Conservation (phyloP, 2,113 vertebrate genomes). For the Myrmecophaga tridactyla region DNA sequence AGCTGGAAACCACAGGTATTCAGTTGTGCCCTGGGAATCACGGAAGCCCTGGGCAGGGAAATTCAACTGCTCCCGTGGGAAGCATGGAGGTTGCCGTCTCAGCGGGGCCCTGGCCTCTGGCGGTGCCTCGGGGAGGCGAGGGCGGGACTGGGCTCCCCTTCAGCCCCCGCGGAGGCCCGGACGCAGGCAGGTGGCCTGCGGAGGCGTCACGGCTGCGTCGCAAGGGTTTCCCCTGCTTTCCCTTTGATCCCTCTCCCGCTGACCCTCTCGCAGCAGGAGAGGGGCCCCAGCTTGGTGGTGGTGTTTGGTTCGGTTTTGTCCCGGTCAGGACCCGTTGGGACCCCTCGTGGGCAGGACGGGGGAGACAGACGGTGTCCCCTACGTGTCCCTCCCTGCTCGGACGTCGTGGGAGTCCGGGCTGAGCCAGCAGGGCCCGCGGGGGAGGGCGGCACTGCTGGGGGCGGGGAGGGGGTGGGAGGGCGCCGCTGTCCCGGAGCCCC, state of each 20-base stretch:
- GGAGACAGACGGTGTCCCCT: no score
- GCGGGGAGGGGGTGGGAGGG: no score
- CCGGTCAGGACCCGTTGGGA: background rate
- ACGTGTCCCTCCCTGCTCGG: background rate
- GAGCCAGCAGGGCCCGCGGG: no score
- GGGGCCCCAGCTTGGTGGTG: background rate
- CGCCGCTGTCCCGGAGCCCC: no score
- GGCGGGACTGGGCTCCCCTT: no score
- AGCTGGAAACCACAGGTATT: background rate
- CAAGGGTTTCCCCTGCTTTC: no score
- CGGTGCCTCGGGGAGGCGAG: no score
- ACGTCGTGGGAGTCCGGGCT: no score
- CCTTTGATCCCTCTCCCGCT: background rate
- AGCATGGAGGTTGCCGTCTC: background rate
- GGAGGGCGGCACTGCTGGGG: background rate
- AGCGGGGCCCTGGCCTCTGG: no score
- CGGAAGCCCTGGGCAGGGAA: background rate
- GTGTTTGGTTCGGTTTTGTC: background rate
- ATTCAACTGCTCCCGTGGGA: background rate
- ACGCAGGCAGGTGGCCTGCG: no score
- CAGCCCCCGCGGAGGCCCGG: no score
- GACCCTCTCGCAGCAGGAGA: background rate
- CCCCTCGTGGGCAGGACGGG: background rate
- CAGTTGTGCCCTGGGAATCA: background rate
- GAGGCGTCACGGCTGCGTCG: no score